phyloP scores from a whole-genome alignment of 2,888 invertebrate species.

The Theodoxus fluviatilis region DNA sequence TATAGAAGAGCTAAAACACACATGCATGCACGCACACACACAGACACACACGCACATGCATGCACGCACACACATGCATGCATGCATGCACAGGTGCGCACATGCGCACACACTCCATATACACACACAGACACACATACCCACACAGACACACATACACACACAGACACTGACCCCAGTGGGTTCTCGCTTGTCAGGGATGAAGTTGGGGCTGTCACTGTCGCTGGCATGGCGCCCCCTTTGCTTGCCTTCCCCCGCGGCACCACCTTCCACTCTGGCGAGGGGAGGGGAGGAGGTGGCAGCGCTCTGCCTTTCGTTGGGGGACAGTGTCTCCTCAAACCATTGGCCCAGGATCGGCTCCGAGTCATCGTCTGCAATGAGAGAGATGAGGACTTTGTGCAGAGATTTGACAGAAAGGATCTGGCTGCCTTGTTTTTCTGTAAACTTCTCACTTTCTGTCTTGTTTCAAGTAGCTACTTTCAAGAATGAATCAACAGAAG shows the following conservation, averaged over 20 bases:
- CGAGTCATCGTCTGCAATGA: constrained; percentile 65
- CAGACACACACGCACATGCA: no score
- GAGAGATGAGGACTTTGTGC: not conserved
- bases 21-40: no score
- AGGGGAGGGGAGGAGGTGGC: constrained; percentile 44
- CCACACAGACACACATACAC: constrained; percentile 74
- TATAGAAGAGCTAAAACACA: no score
- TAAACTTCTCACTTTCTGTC: not conserved
- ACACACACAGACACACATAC: no score
- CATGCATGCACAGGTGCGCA: no score
- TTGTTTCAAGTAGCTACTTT: not conserved
- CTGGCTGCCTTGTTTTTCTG: not conserved
- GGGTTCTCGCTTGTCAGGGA: constrained; percentile 81
- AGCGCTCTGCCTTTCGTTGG: constrained; percentile 68
- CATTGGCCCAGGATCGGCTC: constrained; percentile 89
- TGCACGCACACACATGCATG: no score
- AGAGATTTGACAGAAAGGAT: not conserved
- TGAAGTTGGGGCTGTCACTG: constrained; percentile 68
- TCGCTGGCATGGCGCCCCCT: constrained; percentile 31
- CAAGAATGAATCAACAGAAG: no score
- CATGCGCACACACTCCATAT: no score
- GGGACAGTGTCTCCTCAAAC: constrained; percentile 92
- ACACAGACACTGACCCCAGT: constrained; percentile 71
- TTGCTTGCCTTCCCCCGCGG: constrained; percentile 48
- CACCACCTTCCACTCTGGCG: constrained; percentile 40